Conservation (phyloP, 2,797 vertebrate species). For the Pseudochirops cupreus region DNA sequence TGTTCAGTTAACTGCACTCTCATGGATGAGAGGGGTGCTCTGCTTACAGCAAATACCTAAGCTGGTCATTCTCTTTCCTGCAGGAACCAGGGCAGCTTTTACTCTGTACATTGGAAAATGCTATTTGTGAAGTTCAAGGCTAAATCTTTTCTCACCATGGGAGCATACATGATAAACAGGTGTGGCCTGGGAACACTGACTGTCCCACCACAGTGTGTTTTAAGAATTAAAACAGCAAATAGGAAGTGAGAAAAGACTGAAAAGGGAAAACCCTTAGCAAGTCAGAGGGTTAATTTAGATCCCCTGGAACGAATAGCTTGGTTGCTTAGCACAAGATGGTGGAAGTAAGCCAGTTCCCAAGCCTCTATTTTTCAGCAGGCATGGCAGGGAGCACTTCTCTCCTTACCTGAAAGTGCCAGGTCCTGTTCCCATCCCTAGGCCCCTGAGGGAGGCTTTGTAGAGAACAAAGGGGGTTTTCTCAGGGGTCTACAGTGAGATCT, state of each 20-base stretch:
- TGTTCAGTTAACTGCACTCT: slow-evolving; percentile 55
- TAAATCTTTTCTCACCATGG: slow-evolving; percentile 68
- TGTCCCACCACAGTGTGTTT: slow-evolving; percentile 67
- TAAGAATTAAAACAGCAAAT: slow-evolving; percentile 58
- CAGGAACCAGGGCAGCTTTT: slow-evolving; percentile 62
- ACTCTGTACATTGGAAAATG: slow-evolving; percentile 48
- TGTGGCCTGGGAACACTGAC: slow-evolving; percentile 73
- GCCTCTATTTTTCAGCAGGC: slow-evolving; percentile 62
- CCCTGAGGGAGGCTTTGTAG: slow-evolving; percentile 12
- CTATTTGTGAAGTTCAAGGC: slow-evolving; percentile 75
- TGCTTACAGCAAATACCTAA: slow-evolving; percentile 68
- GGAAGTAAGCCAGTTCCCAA: slow-evolving; percentile 63
- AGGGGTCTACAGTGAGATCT: slow-evolving; percentile 45
- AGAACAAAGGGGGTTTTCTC: slow-evolving; percentile 49
- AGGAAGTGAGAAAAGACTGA: slow-evolving; percentile 72
- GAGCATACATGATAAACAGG: slow-evolving; percentile 63
- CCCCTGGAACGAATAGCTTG: slow-evolving; percentile 62
- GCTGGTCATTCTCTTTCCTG: slow-evolving; percentile 46
- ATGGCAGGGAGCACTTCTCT: slow-evolving; percentile 60
- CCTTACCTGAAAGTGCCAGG: neutral
- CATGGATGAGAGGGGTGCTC: slow-evolving; percentile 71
- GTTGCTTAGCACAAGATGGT: slow-evolving; percentile 13
- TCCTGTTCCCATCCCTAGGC: slow-evolving; percentile 50
- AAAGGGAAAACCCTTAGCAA: slow-evolving; percentile 76
- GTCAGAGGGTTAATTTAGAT: slow-evolving; percentile 72